Evolutionary conservation across 2,888 invertebrate species (phyloP), one percentile per base, ranked within the genome.

Genomic region (Bombyx huttoni): DNA sequence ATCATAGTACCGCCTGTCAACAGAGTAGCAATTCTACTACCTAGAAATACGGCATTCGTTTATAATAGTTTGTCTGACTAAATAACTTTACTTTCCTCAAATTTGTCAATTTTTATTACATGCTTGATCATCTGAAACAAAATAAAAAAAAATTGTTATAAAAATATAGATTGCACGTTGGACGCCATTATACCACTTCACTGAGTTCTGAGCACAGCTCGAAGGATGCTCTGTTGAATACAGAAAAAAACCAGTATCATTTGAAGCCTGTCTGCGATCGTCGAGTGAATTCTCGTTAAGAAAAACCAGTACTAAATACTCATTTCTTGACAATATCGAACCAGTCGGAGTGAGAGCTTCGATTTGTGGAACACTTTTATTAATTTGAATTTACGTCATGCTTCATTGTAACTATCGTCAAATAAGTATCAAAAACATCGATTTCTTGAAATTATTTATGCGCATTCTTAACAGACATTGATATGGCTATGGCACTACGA

Each of bases 151-250:
- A 3, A 12, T 12, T 40, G 7, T 10, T 40, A 12, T 40, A 40
- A 5, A 40, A 40, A 40, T 40, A 40, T 40, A 40, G 12, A 40
- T 24, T 10, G 40, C 40, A 40, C 40, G 40, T 40, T 12, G 40
- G 57, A 63, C 60, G 65, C 67, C 67, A 67, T 70, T 68, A 67
- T 67, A 55, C 62, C 62, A 65, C 58, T 54, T 61, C 69, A 66
- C 59, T 68, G 70, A 62, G 56, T 59, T 63, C 63, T 60, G 58
- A 61, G 59, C 56, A 61, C 54, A 56, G 58, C 58, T 64, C 54
- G 49, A 54, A 52, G 60, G 62, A 62, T 64, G 62, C 64, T 60
- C 62, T 55, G 56, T 57, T 63, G 64, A 67, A 65, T 64, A 63
- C 57, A 60, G 52, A 65, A 65, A 60, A 57, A 53, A 54, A 53